These are phyloP conservation scores for Sinonovacula constricta DNA, from an alignment of 1,140 invertebrate species.

Conservation along the genomic window DNA sequence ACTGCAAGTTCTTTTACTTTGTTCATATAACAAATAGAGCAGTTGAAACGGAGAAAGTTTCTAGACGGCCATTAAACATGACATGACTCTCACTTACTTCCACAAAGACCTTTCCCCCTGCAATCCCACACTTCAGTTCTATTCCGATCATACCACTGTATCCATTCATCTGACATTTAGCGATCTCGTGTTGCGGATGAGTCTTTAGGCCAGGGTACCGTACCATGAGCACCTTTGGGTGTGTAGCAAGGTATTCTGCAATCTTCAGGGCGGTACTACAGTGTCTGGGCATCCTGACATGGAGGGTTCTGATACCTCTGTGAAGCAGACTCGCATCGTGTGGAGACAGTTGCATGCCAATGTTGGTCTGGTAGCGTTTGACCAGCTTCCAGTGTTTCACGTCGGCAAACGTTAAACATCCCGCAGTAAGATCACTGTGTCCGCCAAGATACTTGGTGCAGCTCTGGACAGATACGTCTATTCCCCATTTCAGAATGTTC, in stretches of 20 bases:
- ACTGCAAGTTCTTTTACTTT: too few species aligned
- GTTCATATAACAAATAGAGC: too few species aligned
- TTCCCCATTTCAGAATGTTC: conserved; percentile 81
- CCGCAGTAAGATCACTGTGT: conserved; percentile 97
- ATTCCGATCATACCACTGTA: conserved; percentile 96
- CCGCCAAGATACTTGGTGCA: conserved; percentile 80
- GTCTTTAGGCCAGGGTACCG: conserved; percentile 85
- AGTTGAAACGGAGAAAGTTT: too few species aligned
- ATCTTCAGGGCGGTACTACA: conserved; percentile 86
- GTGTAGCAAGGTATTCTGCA: conserved; percentile 88
- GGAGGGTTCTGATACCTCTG: conserved; percentile 75
- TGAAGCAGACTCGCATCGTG: conserved; percentile 75
- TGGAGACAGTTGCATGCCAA: conserved; percentile 83
- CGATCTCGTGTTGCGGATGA: conserved; percentile 93
- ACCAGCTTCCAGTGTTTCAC: conserved; percentile 82
- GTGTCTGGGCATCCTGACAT: conserved; percentile 81
- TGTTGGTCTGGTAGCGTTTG: conserved; percentile 89
- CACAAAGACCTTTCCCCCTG: conserved; percentile 86
- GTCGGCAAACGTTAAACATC: conserved; percentile 88
- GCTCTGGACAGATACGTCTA: conserved; percentile 91
- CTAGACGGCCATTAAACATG: too few species aligned
- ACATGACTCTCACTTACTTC: too few species aligned
- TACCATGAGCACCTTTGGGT: conserved; percentile 83
- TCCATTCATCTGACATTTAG: conserved; percentile 89
- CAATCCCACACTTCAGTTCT: conserved; percentile 89